Evolutionary conservation across 64 coral and sea anemone species (phyloP).

Genomic region (Dendrophyllia cribrosa): DNA sequence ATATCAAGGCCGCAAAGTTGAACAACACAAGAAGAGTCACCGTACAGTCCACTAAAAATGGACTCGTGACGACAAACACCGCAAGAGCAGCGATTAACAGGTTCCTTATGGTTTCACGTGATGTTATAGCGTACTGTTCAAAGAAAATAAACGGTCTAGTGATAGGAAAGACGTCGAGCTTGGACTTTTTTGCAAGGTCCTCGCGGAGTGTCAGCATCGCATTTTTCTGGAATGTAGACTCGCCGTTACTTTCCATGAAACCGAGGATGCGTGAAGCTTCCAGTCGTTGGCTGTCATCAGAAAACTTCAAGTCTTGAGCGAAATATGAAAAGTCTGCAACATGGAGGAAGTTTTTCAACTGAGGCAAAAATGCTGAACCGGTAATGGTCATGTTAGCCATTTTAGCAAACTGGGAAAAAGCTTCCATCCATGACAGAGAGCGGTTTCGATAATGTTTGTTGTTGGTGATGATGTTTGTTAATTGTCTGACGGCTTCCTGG

Average conservation of each 20-base stretch:
- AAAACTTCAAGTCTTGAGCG: constrained; percentile 54
- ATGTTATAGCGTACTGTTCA: constrained; percentile 30
- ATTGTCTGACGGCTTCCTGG: constrained; percentile 22
- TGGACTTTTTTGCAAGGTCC: constrained; percentile 36
- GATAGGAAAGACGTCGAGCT: constrained; percentile 45
- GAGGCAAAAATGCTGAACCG: constrained; percentile 25
- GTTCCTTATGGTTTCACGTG: constrained; percentile 17
- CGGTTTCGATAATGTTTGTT: constrained; percentile 44
- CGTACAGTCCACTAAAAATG: constrained; percentile 34
- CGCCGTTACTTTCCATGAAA: constrained; percentile 36
- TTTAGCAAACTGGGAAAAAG: constrained; percentile 27
- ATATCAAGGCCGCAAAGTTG: constrained; percentile 48
- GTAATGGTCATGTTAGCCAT: background rate
- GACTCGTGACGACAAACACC: constrained; percentile 42
- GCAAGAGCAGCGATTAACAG: constrained; percentile 26
- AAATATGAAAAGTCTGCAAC: constrained; percentile 42
- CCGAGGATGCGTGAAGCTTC: constrained; percentile 49
- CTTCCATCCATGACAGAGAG: constrained; percentile 58
- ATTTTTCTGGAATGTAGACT: constrained; percentile 41
- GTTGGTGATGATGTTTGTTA: constrained; percentile 12
- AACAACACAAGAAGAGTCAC: constrained; percentile 61
- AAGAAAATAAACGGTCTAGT: constrained; percentile 31
- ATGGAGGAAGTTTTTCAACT: constrained; percentile 37
- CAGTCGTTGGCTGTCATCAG: background rate
- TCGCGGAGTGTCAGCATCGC: constrained; percentile 56